Evolutionary conservation across 2,888 invertebrate species (phyloP).

Genomic region (Pomacea canaliculata): DNA sequence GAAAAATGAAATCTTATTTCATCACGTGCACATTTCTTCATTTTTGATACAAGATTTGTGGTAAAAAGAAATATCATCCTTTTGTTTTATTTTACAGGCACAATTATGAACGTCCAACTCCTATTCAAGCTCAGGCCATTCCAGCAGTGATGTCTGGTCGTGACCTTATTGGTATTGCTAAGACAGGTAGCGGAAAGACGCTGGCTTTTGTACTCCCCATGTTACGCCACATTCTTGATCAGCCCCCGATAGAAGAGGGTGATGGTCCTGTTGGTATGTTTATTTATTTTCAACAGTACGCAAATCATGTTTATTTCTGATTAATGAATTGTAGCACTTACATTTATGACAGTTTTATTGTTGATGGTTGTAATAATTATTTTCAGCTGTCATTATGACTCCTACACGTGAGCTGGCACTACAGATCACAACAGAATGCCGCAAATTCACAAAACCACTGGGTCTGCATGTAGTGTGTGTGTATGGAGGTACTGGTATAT

Average conservation of each 20-base stretch:
- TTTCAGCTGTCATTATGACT: slow-evolving; percentile 90
- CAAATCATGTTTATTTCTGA: too few relatives aligned
- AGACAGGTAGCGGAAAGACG: slow-evolving; percentile 99
- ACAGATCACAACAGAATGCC: slow-evolving; percentile 97
- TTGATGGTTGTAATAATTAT: neutral
- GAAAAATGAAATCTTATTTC: too few relatives aligned
- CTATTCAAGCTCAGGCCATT: slow-evolving; percentile 98
- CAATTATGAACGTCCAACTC: slow-evolving; percentile 95
- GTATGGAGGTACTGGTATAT: slow-evolving; percentile 97
- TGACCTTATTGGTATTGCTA: slow-evolving; percentile 98
- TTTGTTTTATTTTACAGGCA: slow-evolving; percentile 58
- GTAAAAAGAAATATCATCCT: too few relatives aligned
- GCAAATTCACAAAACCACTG: slow-evolving; percentile 88
- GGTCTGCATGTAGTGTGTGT: slow-evolving; percentile 93
- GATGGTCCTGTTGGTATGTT: slow-evolving; percentile 89
- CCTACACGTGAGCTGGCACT: slow-evolving; percentile 98
- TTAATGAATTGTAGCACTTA: too few relatives aligned
- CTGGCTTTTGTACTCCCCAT: slow-evolving; percentile 97
- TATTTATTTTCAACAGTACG: too few relatives aligned
- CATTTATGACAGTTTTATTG: too few relatives aligned
- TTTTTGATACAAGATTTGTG: too few relatives aligned
- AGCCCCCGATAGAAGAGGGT: slow-evolving; percentile 91
- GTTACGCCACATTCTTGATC: slow-evolving; percentile 96
- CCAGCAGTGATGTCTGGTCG: slow-evolving; percentile 93
- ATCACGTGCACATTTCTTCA: too few relatives aligned